Base-by-base conservation (phyloP, 2,888 invertebrate genomes). In the Apamea crenata region DNA sequence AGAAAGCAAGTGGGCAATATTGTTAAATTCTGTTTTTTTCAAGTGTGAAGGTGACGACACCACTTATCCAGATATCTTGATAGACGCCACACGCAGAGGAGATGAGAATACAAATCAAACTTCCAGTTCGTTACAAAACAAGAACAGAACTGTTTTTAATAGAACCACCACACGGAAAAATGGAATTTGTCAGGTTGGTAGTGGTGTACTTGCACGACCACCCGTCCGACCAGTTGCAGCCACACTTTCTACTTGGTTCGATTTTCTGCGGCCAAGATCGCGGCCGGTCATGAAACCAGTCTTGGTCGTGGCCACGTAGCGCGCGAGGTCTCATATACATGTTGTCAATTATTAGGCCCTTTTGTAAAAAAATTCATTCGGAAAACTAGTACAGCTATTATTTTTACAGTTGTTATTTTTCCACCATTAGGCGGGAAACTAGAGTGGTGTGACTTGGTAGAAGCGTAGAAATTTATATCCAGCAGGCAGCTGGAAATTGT, bases 121-220 rank as follows among this genome's bases (percentile, higher is more conserved):
- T 47, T 16, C n/a, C 40, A 36, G n/a, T 44, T 53, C 29, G 6
- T 32, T 36, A 32, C 32, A 53, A n/a, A 61, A 59, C 21, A 32
- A 76, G 21, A 76, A 73, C 29, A 56, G 10, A 74, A 80, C 66
- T n/a, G 3, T 1, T 40, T 21, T 2, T 2, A 70, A 71, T 21
- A 56, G 14, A 25, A 74, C 53, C 10, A n/a, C 3, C 25, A 25
- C 74, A 36, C 44, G 84, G 18, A 84, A 68, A 65, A 2, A 71
- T 72, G 84, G 84, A 1, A 84, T 84, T 72, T 84, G 85, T 82
- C 82, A 85, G 82, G 85, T 82, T 44, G 16, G 71, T 74, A 56
- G 25, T 12, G 18, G 25, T 12, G 12, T 40, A 40, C 40, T 40
- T 40, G 40, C 40, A 40, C 40, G 7, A 40, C 40, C 36, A n/a